These are phyloP conservation scores for Noctua pronuba DNA, from an alignment of 2,888 invertebrate genomes.

Conservation along the genomic window DNA sequence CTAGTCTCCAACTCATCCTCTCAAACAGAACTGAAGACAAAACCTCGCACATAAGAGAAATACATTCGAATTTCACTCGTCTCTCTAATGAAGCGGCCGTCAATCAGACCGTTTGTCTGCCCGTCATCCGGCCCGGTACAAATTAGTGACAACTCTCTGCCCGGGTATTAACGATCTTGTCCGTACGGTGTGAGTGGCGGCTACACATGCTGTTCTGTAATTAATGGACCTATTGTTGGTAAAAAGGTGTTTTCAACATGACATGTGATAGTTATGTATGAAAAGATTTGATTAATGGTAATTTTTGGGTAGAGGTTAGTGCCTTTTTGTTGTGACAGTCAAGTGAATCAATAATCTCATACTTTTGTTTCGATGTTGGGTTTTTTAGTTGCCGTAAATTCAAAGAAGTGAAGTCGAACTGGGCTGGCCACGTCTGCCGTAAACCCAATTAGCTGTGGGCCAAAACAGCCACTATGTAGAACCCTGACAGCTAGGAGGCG, in stretches of 20 bases:
- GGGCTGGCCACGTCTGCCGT: neutral
- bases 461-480: neutral
- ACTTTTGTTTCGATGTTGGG: neutral
- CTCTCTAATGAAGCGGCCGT: constrained; percentile 84
- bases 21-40: constrained; percentile 30
- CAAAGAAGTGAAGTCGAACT: neutral
- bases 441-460: neutral
- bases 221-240: constrained; percentile 64
- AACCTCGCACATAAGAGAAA: constrained; percentile 50
- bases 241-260: constrained; percentile 59
- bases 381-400: neutral
- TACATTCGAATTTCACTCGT: constrained; percentile 63
- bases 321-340: constrained; percentile 17
- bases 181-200: constrained; percentile 70
- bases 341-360: constrained; percentile 18
- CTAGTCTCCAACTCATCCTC: neutral
- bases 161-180: constrained; percentile 81
- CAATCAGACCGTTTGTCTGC: constrained; percentile 85
- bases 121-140: constrained; percentile 78
- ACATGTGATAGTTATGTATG: constrained; percentile 49
- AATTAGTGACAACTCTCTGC: constrained; percentile 83
- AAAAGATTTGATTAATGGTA: constrained; percentile 56
- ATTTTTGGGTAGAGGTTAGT: constrained; percentile 7
- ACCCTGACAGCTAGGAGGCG: neutral
- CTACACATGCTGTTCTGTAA: constrained; percentile 56